phyloP scores from a whole-genome alignment of 2,113 vertebrate genomes.

The Carollia perspicillata region DNA sequence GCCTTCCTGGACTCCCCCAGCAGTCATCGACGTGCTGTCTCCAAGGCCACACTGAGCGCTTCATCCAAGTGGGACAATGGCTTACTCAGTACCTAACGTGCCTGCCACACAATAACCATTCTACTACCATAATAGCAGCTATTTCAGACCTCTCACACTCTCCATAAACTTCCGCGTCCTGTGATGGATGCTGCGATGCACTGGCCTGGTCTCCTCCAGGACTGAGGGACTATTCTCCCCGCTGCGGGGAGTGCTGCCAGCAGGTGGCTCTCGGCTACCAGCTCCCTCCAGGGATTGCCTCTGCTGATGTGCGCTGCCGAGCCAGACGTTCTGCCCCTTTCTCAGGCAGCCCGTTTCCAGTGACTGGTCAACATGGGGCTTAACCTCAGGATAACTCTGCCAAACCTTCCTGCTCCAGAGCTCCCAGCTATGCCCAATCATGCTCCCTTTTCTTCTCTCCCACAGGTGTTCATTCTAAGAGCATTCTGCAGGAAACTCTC shows the following conservation, averaged over 20 bases:
- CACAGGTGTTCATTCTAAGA: not conserved
- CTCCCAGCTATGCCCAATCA: not conserved
- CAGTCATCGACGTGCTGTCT: not conserved
- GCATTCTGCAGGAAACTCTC: not conserved
- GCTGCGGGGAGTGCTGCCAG: not conserved
- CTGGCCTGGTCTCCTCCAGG: not conserved
- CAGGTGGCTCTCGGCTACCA: not conserved
- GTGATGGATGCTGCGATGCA: not conserved
- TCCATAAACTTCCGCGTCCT: not conserved
- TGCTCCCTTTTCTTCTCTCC: not conserved
- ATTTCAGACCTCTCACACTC: not conserved
- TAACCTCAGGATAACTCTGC: not conserved
- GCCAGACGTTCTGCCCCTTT: not conserved
- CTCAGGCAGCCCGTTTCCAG: not conserved
- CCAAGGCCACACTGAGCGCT: not conserved
- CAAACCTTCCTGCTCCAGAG: not conserved
- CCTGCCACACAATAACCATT: not conserved
- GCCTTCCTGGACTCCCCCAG: not conserved
- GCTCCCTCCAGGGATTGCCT: not conserved
- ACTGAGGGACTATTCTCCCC: not conserved
- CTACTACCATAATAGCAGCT: not conserved
- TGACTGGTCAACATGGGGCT: not conserved
- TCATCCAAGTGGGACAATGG: not conserved
- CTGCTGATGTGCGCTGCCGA: not conserved
- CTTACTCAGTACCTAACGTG: not conserved